Evolutionary conservation across 2,888 invertebrate species (phyloP), one percentile per base, ranked within the genome.

Genomic region (Pterostichus niger): DNA sequence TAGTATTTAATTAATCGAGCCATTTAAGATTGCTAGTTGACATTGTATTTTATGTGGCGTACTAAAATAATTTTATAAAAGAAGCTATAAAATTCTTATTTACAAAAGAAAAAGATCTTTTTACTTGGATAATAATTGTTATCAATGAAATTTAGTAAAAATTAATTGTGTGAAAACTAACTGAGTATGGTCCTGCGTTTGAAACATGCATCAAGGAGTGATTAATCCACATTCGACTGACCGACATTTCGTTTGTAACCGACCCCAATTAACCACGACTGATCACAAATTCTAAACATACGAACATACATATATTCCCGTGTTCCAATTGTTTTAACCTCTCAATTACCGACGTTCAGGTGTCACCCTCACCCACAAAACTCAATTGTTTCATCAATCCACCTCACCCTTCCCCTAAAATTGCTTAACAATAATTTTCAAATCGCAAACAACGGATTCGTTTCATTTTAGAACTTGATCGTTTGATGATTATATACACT

Each of bases 191-290:
- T 17, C 24, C 56, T 56, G 56, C 13, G 6, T 17, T 4, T 10
- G 11, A 6, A n/a, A 31, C 52, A 52, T 46, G 46, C 46, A 56
- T 77, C 56, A 77, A 77, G 56, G 13, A 77, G 77, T 77, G 56
- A 77, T 77, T 77, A 77, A 77, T 77, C 52, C 54, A 35, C 31
- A 77, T 56, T 52, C 77, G 52, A 77, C 15, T 35, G 40, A 44
- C 68, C 40, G 68, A 68, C 40, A 68, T 35, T 17, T 44, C 40
- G 68, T 56, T 56, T 56, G 56, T 56, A 56, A 56, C 24, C 24
- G 56, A 56, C 56, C 24, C 56, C 24, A 56, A 56, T 56, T 56
- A 52, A 17, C 56, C 17, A 56, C 49, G n/a, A 68, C 68, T 68
- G 61, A 31, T 68, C 68, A 17, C 68, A 40, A 33, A 68, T 33